phyloP scores from a whole-genome alignment of 1,140 invertebrate species.

The Drosophila elegans region DNA sequence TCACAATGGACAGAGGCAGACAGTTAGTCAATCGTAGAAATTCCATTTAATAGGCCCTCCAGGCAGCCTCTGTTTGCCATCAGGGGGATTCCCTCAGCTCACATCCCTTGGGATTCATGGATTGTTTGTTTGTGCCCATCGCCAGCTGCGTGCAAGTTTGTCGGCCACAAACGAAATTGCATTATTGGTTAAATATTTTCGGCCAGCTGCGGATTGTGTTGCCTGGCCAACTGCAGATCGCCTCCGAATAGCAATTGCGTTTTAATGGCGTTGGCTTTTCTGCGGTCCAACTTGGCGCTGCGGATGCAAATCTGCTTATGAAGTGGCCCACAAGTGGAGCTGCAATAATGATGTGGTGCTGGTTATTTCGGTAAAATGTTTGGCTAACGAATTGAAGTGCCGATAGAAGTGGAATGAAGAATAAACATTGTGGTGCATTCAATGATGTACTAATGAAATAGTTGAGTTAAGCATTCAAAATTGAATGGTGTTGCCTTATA shows the following conservation, averaged over 20 bases:
- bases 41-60: constrained; percentile 39
- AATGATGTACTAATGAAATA: constrained; percentile 2
- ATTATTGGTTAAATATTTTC: constrained; percentile 66
- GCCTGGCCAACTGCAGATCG: constrained; percentile 13
- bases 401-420: constrained; percentile 1
- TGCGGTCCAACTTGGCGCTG: constrained; percentile 26
- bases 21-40: constrained; percentile 38
- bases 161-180: constrained; percentile 43
- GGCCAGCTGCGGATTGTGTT: constrained; percentile 29
- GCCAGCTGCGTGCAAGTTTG: constrained; percentile 8
- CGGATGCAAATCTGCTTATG: constrained; percentile 48
- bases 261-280: constrained; percentile 60
- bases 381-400: constrained; percentile 5
- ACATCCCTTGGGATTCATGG: not conserved
- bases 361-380: constrained; percentile 21
- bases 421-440: constrained; percentile 10
- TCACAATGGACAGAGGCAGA: constrained; percentile 10
- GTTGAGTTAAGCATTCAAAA: not conserved
- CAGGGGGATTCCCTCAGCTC: not conserved
- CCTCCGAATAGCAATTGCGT: constrained; percentile 44
- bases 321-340: constrained; percentile 45
- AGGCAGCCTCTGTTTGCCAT: constrained; percentile 15
- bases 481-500: not conserved
- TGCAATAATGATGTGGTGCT: constrained; percentile 33
- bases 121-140: constrained; percentile 7